Conservation (phyloP, 2,797 vertebrate genomes). For the Tarsius wallacei region DNA sequence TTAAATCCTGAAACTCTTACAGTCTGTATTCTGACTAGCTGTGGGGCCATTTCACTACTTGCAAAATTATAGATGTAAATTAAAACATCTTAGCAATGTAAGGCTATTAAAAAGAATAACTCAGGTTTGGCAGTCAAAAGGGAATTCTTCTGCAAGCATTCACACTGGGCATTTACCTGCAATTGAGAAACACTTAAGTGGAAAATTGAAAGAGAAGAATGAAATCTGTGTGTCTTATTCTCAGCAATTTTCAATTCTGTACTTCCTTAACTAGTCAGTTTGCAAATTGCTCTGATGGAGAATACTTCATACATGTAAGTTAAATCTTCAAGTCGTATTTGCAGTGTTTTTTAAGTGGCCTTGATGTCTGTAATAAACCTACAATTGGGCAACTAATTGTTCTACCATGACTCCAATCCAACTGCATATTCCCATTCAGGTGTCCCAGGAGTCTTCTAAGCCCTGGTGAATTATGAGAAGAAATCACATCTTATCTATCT, state of each 20-base stretch:
- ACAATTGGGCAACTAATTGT: slow-evolving; percentile 6
- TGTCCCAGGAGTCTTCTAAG: neutral
- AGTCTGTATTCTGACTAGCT: neutral
- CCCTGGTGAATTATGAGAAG: neutral
- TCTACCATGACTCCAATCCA: neutral
- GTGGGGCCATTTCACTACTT: neutral
- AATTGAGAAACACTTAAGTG: neutral
- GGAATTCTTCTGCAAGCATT: neutral
- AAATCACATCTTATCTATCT: neutral
- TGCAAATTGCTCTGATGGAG: neutral
- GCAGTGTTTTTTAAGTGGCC: neutral
- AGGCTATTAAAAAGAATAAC: slow-evolving; percentile 9
- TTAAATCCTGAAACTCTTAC: neutral
- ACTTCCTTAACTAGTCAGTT: slow-evolving; percentile 43
- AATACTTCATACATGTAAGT: neutral
- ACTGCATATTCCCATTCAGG: neutral
- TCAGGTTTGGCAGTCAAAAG: neutral
- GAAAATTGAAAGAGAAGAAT: neutral
- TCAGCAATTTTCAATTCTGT: neutral
- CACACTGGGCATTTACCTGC: neutral
- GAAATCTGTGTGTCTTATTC: neutral
- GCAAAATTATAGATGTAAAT: slow-evolving; percentile 42
- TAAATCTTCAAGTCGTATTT: neutral
- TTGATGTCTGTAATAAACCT: slow-evolving; percentile 26
- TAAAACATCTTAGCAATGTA: slow-evolving; percentile 4